Evolutionary conservation across 2,888 invertebrate species (phyloP).

Genomic region (Lasioglossum vierecki): DNA sequence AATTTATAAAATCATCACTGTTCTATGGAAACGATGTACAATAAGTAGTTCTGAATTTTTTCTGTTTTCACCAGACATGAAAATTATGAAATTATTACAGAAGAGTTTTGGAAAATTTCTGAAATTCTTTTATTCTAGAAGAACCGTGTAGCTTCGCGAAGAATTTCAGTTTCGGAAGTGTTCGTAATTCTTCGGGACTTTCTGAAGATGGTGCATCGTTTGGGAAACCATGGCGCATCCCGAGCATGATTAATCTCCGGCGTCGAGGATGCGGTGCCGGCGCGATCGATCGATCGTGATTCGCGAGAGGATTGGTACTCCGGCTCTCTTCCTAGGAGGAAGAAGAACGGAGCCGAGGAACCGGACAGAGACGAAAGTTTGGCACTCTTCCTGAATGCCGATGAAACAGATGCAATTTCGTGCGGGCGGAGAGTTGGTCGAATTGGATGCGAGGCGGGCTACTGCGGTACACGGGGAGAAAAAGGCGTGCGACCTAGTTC

Average conservation of each 20-base stretch:
- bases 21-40: too few relatives aligned
- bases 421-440: slow-evolving; percentile 39
- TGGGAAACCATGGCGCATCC: not conserved
- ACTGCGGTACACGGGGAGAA: slow-evolving; percentile 45
- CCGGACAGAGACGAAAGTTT: slow-evolving; percentile 42
- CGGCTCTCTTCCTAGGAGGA: not conserved
- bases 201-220: not conserved
- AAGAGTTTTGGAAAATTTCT: not conserved
- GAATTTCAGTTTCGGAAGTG: too few relatives aligned
- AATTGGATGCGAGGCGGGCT: slow-evolving; percentile 55
- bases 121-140: too few relatives aligned
- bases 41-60: too few relatives aligned
- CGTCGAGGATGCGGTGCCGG: not conserved
- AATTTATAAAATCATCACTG: too few relatives aligned
- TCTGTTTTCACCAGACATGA: too few relatives aligned
- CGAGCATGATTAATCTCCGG: not conserved
- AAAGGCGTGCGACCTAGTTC: slow-evolving; percentile 67
- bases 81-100: too few relatives aligned
- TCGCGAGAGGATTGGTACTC: not conserved
- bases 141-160: not conserved
- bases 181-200: not conserved
- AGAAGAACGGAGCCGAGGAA: slow-evolving; percentile 19
- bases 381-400: slow-evolving; percentile 64
- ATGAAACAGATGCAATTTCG: slow-evolving; percentile 70
- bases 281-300: slow-evolving; percentile 9